phyloP scores from a whole-genome alignment of 2,797 vertebrate genomes.

The Meda fulgida region DNA sequence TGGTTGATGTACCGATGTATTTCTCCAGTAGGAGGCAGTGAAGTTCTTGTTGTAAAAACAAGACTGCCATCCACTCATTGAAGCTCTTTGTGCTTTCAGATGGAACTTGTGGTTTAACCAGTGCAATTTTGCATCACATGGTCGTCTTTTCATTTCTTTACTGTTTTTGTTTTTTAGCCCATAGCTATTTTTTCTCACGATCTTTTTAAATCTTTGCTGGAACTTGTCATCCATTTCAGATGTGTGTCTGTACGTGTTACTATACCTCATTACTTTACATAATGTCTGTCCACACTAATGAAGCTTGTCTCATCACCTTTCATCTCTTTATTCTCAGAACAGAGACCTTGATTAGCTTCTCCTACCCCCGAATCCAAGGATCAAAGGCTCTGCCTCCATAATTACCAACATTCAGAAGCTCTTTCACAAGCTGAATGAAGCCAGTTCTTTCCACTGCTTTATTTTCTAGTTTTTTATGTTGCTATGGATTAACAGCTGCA shows the following conservation, averaged over 20 bases:
- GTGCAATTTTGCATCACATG: neutral
- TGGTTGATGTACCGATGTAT: neutral
- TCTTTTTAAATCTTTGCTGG: constrained; percentile 13
- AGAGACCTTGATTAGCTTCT: constrained; percentile 43
- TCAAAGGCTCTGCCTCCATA: constrained; percentile 21
- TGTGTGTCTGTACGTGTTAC: neutral
- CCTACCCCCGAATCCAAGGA: constrained; percentile 2
- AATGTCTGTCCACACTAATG: constrained; percentile 20
- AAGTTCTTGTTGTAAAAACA: neutral
- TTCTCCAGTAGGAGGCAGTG: constrained; percentile 21
- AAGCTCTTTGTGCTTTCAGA: neutral
- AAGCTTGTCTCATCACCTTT: constrained; percentile 22
- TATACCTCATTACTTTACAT: constrained; percentile 35
- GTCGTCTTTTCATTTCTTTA: neutral
- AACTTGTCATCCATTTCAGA: neutral
- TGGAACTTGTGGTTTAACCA: constrained; percentile 11
- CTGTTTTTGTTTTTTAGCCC: constrained; percentile 6
- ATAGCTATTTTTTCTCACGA: constrained; percentile 9
- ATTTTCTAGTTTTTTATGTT: constrained; percentile 10
- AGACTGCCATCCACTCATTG: neutral
- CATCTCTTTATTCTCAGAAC: constrained; percentile 19
- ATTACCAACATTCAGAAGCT: constrained; percentile 20
- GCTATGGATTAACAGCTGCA: constrained; percentile 3
- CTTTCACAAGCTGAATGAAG: constrained; percentile 8
- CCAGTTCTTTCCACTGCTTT: constrained; percentile 4